Conservation (phyloP, 2,113 vertebrate genomes). For the Cromileptes altivelis region DNA sequence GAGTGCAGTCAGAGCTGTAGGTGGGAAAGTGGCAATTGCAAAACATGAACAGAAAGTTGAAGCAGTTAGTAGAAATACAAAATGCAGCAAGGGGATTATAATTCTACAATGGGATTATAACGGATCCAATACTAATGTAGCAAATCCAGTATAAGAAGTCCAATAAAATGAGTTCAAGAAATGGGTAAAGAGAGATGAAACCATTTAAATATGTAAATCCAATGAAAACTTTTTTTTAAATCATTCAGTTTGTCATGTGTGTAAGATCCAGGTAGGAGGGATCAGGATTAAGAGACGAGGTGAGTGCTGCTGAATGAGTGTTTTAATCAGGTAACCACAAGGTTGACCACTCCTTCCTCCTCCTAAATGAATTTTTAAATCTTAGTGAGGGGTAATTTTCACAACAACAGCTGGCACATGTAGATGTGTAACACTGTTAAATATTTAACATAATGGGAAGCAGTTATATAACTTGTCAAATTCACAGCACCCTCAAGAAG, state of each 20-base stretch:
- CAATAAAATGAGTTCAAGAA: conserved; percentile 10
- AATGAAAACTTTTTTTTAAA: background rate
- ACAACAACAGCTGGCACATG: conserved; percentile 35
- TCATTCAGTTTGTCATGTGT: conserved; percentile 6
- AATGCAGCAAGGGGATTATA: conserved; percentile 47
- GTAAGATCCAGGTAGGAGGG: background rate
- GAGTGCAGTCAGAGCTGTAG: conserved; percentile 8
- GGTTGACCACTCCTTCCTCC: background rate
- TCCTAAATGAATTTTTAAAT: conserved; percentile 20
- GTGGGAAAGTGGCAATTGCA: conserved; percentile 5
- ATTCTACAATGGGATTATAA: conserved; percentile 43
- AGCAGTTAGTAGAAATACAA: conserved; percentile 38
- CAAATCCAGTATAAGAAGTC: conserved; percentile 15
- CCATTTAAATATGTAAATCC: conserved; percentile 27
- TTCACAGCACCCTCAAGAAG: conserved; percentile 6
- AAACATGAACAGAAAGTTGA: conserved; percentile 30
- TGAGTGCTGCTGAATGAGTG: background rate
- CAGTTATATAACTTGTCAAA: conserved; percentile 28
- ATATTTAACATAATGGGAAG: conserved; percentile 35
- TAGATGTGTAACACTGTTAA: conserved; percentile 29
- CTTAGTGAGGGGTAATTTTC: conserved; percentile 14
- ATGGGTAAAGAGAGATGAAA: background rate
- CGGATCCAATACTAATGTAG: conserved; percentile 23
- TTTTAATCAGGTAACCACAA: background rate
- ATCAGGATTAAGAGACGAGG: background rate